phyloP scores from a whole-genome alignment of 2,113 vertebrate genomes.

The Poecile atricapillus region DNA sequence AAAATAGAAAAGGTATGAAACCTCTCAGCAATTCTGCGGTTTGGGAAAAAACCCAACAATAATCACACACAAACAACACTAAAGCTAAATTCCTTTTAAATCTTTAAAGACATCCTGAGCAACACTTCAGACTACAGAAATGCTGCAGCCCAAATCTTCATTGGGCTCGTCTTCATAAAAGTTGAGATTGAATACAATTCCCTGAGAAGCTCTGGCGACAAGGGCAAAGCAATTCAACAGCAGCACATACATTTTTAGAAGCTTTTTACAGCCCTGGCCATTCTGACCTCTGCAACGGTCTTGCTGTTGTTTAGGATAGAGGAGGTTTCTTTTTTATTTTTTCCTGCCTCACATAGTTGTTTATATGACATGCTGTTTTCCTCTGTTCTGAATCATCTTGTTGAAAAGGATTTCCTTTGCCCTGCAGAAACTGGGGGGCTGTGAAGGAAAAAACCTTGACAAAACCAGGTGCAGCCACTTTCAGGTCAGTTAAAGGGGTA shows the following conservation, averaged over 20 bases:
- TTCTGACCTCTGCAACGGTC: constrained; percentile 23
- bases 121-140: background rate
- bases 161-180: background rate
- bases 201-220: constrained; percentile 14
- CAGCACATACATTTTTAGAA: constrained; percentile 13
- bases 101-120: constrained; percentile 28
- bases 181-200: constrained; percentile 12
- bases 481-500: background rate
- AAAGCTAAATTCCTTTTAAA: constrained; percentile 36
- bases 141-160: constrained; percentile 2
- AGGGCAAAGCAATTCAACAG: constrained; percentile 41
- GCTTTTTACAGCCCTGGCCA: constrained; percentile 23
- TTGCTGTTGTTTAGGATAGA: background rate
- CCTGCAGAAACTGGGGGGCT: background rate
- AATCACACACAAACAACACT: background rate
- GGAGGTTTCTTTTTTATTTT: background rate
- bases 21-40: background rate
- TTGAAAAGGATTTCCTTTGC: background rate
- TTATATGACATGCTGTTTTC: background rate
- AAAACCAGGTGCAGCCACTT: background rate
- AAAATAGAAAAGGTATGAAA: constrained; percentile 3
- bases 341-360: background rate
- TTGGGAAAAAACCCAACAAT: background rate
- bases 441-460: background rate
- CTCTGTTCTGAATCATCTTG: background rate